Evolutionary conservation across 2,888 invertebrate genomes (phyloP).

Genomic region (Erynnis tages): DNA sequence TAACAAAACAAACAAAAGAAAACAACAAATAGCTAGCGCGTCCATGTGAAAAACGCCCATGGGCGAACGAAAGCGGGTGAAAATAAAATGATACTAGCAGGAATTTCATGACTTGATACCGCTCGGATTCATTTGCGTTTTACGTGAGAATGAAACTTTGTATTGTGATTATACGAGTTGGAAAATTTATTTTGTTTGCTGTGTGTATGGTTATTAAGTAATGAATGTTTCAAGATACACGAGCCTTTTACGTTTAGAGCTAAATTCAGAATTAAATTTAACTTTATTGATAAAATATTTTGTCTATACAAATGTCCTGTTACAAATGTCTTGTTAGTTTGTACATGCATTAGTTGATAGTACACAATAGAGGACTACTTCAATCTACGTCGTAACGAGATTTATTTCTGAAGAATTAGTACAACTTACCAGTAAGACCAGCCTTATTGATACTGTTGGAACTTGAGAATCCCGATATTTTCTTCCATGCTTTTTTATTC

Average conservation of each 20-base stretch:
- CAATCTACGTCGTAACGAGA: too few relatives aligned
- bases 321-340: slow-evolving; percentile 10
- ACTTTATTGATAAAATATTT: slow-evolving; percentile 4
- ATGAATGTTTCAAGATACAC: slow-evolving; percentile 39
- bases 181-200: slow-evolving; percentile 42
- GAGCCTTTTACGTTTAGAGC: slow-evolving; percentile 44
- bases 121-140: slow-evolving; percentile 62
- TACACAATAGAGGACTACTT: too few relatives aligned
- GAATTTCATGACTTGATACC: slow-evolving; percentile 67
- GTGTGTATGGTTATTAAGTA: slow-evolving; percentile 50
- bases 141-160: slow-evolving; percentile 59
- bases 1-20: slow-evolving; percentile 76
- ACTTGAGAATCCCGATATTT: slow-evolving; percentile 87
- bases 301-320: background rate
- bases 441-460: slow-evolving; percentile 86
- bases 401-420: background rate
- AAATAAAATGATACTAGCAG: slow-evolving; percentile 62
- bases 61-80: slow-evolving; percentile 73
- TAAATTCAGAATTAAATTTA: slow-evolving; percentile 63
- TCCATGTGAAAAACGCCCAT: slow-evolving; percentile 75
- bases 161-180: slow-evolving; percentile 47
- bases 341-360: slow-evolving; percentile 22
- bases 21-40: slow-evolving; percentile 72
- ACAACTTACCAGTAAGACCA: slow-evolving; percentile 83
- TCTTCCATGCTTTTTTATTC: slow-evolving; percentile 90